Percentiles rank a stretch among this genome's conserved stretches.
These are phyloP conservation scores for Sciurus carolinensis DNA, from an alignment of 2,797 vertebrate species.

Conservation along the genomic window DNA sequence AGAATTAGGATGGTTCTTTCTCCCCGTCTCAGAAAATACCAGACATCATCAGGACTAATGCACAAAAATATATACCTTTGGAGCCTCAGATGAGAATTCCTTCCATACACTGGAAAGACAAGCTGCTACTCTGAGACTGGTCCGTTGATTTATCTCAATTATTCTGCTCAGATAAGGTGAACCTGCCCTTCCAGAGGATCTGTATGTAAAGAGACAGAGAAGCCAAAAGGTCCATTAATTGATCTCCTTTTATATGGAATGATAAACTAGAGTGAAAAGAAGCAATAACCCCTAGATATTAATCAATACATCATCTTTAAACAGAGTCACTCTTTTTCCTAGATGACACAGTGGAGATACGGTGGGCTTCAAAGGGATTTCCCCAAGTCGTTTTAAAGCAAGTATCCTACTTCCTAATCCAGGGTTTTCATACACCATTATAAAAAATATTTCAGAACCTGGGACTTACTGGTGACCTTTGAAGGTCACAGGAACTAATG, in stretches of 20 bases:
- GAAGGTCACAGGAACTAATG: background rate
- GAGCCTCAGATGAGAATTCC: background rate
- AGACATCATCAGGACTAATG: background rate
- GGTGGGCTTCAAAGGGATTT: background rate
- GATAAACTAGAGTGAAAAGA: background rate
- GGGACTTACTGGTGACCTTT: background rate
- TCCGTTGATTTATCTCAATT: background rate
- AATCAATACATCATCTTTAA: background rate
- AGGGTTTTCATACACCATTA: background rate
- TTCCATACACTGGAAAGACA: background rate
- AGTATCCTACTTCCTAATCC: background rate
- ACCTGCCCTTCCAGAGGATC: background rate
- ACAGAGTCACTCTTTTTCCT: background rate
- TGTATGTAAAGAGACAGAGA: background rate
- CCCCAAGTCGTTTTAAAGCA: background rate
- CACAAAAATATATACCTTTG: background rate
- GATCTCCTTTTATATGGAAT: background rate
- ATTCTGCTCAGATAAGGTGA: background rate
- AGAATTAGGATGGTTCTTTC: background rate
- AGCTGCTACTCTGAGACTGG: background rate
- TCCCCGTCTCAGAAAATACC: background rate
- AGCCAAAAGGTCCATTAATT: background rate
- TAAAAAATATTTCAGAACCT: background rate
- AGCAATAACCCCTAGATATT: background rate
- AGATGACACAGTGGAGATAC: background rate